Evolutionary conservation across 2,113 vertebrate genomes (phyloP), one percentile per base, ranked within the genome.

Genomic region (Clarias macrocephalus): DNA sequence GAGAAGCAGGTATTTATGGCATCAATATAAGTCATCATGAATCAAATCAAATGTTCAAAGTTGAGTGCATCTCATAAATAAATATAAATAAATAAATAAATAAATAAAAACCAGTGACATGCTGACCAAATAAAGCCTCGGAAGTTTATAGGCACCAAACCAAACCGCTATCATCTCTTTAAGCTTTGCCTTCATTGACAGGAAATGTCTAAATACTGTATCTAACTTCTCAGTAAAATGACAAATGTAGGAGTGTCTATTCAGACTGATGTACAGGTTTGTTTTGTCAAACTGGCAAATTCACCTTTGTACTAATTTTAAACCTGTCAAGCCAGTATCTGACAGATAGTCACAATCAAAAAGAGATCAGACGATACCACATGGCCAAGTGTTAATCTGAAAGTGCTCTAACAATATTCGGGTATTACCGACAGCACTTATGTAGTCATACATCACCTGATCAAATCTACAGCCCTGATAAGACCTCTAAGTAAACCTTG

Each of bases 91-190:
- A 37, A 37, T 37, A 37, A 37, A 37, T 37, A 37, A 37, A 37
- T 0, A 42, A 42, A 42, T 0, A 48, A 48, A 80, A 59, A 33
- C 21, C 1, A 19, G 77, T 33, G 25, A 42, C 52, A 72, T 37
- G 68, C 73, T 84, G 19, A 37, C 73, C 48, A 33, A 54, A 62
- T 62, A 75, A 82, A 54, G 23, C 5, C 68, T 30, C 23, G 23
- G 30, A 60, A 7, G 57, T 62, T 68, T 37, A 52, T 16, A 54
- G 59, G 73, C 28, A n/a, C 56, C 75, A 56, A 28, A 28, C 52
- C 75, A 56, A 79, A 79, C 28, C 30, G 75, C 48, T 18, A 62
- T 57, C 54, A 62, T 82, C 85, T 86, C 76, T 80, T 86, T 68
- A 86, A 80, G 79, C 76, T n/a, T 57, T 3, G 21, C 75, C 60